Conservation (phyloP, 2,113 vertebrate species). For the Candoia aspera region DNA sequence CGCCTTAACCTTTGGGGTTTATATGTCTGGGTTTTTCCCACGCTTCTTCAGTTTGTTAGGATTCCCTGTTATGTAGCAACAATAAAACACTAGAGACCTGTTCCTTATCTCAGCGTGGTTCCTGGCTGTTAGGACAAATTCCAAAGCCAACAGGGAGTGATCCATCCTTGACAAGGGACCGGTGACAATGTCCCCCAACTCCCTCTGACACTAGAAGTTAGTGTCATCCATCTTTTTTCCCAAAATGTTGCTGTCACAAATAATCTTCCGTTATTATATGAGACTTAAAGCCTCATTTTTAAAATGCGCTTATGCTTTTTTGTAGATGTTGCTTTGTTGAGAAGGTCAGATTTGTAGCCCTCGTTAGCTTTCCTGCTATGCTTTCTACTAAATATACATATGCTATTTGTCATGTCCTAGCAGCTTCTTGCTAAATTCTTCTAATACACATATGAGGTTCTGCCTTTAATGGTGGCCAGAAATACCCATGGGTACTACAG, state of each 20-base stretch:
- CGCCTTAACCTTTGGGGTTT: no score
- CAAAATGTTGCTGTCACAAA: no score
- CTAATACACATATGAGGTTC: neutral
- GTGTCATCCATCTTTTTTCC: neutral
- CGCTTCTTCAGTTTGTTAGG: no score
- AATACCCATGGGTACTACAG: neutral
- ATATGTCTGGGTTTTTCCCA: no score
- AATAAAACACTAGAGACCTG: no score
- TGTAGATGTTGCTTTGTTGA: neutral
- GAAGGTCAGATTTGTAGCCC: no score
- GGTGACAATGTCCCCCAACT: neutral
- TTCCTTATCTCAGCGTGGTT: no score
- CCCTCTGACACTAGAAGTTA: neutral
- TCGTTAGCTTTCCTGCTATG: neutral
- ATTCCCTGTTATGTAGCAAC: no score
- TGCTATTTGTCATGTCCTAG: neutral
- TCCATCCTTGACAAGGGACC: neutral
- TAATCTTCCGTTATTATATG: no score
- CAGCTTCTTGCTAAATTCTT: neutral
- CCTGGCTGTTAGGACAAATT: no score
- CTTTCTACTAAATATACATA: neutral
- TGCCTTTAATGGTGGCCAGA: neutral
- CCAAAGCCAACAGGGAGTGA: neutral
- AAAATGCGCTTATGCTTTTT: neutral
- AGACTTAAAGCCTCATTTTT: neutral